Conservation (phyloP, 1,140 invertebrate species). For the Oryzaephilus surinamensis region DNA sequence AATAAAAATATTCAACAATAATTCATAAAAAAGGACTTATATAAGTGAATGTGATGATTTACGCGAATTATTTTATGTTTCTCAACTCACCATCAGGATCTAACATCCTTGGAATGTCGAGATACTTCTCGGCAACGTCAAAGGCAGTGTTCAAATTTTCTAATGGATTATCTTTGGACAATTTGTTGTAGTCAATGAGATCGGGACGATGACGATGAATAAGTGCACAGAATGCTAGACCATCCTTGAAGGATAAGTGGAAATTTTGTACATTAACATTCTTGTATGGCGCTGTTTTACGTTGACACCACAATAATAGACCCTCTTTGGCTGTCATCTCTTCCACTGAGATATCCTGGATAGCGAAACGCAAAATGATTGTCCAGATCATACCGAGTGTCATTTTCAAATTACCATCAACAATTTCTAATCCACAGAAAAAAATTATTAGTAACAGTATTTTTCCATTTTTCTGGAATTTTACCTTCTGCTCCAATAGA, state of each 20-base stretch:
- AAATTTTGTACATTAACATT: conserved; percentile 99
- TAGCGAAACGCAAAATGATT: conserved; percentile 98
- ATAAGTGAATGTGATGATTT: too few species aligned
- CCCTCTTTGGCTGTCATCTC: conserved; percentile 99
- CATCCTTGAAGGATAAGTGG: conserved; percentile 90
- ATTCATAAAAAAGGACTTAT: too few species aligned
- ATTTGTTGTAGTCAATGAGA: conserved; percentile 96
- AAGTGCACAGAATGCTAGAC: conserved; percentile 97
- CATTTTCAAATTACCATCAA: conserved; percentile 99
- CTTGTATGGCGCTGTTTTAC: conserved; percentile 99
- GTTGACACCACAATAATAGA: conserved; percentile 96
- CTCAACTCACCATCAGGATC: conserved; percentile 96
- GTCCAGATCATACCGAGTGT: conserved; percentile 99
- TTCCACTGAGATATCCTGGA: conserved; percentile 99
- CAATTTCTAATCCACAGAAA: conserved; percentile 91
- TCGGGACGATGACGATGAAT: conserved; percentile 99
- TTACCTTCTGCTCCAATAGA: conserved; percentile 92
- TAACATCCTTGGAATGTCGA: conserved; percentile 99
- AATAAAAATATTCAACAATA: too few species aligned
- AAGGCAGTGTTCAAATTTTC: conserved; percentile 99
- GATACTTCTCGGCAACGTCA: conserved; percentile 98
- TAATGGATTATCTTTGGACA: conserved; percentile 97
- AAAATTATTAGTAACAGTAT: conserved; percentile 2
- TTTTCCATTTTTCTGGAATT: conserved; percentile 10
- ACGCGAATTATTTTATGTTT: conserved; percentile 96